Evolutionary conservation across 2,113 vertebrate species (phyloP).

Genomic region (Herpetotheres cachinnans): DNA sequence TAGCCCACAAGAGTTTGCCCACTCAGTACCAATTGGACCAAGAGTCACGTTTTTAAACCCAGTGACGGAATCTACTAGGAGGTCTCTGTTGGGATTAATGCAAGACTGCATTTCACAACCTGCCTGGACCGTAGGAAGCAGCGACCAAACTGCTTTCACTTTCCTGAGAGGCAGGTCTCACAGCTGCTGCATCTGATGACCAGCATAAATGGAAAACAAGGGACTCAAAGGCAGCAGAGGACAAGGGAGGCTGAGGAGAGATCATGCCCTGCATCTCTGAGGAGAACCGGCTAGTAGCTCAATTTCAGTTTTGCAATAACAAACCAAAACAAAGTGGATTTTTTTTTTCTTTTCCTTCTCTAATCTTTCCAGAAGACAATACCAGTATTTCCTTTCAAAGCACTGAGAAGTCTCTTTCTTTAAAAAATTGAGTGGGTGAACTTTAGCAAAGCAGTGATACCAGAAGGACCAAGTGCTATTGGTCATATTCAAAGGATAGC

Average conservation of each 20-base stretch:
- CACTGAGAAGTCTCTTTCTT: background rate
- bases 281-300: background rate
- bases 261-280: background rate
- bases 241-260: background rate
- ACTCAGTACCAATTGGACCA: background rate
- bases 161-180: background rate
- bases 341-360: background rate
- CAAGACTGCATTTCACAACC: background rate
- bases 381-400: background rate
- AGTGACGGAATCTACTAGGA: background rate
- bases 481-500: background rate
- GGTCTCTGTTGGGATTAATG: background rate
- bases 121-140: background rate
- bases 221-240: rapidly evolving
- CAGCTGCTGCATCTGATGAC: background rate
- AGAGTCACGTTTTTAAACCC: background rate
- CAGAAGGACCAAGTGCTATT: background rate
- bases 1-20: background rate
- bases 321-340: background rate
- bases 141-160: background rate
- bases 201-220: background rate
- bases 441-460: background rate
- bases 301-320: background rate
- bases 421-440: background rate
- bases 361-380: background rate